Conservation (phyloP, 2,888 invertebrate genomes). For the Pyrrhia umbra region DNA sequence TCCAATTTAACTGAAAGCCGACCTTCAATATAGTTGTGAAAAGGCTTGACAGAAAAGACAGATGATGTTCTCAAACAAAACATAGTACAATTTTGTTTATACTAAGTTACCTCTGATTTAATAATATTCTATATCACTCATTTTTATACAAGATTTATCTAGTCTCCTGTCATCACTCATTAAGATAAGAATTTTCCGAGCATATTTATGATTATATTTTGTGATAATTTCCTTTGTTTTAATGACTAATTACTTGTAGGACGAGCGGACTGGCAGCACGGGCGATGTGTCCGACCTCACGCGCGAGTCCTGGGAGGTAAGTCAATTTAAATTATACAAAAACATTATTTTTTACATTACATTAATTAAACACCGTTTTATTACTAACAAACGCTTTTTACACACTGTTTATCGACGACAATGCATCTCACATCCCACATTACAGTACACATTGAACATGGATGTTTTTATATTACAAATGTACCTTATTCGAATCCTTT, state of each 20-base stretch:
- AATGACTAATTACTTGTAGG: slow-evolving; percentile 74
- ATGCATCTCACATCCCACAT: slow-evolving; percentile 82
- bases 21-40: too few relatives aligned
- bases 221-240: slow-evolving; percentile 30
- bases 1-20: too few relatives aligned
- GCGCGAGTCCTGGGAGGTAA: slow-evolving; percentile 98
- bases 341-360: slow-evolving; percentile 42
- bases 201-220: slow-evolving; percentile 15
- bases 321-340: slow-evolving; percentile 72
- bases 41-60: not conserved
- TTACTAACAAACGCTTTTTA: slow-evolving; percentile 75
- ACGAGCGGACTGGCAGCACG: slow-evolving; percentile 91
- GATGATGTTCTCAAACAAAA: not conserved
- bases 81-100: slow-evolving; percentile 9
- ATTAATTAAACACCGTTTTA: slow-evolving; percentile 68
- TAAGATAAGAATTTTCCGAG: slow-evolving; percentile 73
- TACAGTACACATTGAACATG: slow-evolving; percentile 87
- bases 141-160: slow-evolving; percentile 66
- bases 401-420: slow-evolving; percentile 74
- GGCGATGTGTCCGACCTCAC: slow-evolving; percentile 95
- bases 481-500: slow-evolving; percentile 52
- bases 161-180: slow-evolving; percentile 72
- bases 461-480: slow-evolving; percentile 67
- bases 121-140: slow-evolving; percentile 56
- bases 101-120: slow-evolving; percentile 15